Conservation (phyloP, 1,140 invertebrate species). For the Lepidurus couesii region DNA sequence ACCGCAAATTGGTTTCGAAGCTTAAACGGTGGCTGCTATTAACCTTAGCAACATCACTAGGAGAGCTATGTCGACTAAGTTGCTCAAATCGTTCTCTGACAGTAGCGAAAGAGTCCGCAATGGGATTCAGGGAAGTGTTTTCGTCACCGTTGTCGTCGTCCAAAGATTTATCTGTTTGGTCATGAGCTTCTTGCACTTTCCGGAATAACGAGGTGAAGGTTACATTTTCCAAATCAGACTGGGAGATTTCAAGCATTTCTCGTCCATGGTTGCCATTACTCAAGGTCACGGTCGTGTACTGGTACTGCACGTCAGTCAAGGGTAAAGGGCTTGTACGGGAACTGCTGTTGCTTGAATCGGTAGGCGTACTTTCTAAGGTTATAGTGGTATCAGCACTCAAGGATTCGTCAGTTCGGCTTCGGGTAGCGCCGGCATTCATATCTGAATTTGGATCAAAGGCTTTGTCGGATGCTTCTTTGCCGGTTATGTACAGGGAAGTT, state of each 20-base stretch:
- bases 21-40: neutral
- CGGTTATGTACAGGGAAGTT: neutral
- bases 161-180: neutral
- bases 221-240: constrained; percentile 11
- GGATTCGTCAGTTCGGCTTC: neutral
- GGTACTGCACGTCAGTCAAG: neutral
- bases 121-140: constrained; percentile 28
- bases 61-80: constrained; percentile 8
- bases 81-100: constrained; percentile 32
- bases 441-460: neutral
- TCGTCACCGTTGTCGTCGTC: neutral
- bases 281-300: neutral
- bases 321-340: constrained; percentile 2
- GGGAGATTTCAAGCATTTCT: constrained; percentile 24
- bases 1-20: constrained; percentile 22
- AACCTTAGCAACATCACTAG: neutral
- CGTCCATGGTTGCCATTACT: neutral
- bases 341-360: neutral
- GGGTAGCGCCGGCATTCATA: neutral
- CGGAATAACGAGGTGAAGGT: constrained; percentile 7
- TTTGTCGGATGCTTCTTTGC: neutral
- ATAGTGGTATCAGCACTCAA: neutral
- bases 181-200: constrained; percentile 6
- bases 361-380: constrained; percentile 3
- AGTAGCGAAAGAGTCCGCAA: constrained; percentile 29